Evolutionary conservation across 2,797 vertebrate species (phyloP), one percentile per base, ranked within the genome.

Genomic region (Sebastes diploproa): DNA sequence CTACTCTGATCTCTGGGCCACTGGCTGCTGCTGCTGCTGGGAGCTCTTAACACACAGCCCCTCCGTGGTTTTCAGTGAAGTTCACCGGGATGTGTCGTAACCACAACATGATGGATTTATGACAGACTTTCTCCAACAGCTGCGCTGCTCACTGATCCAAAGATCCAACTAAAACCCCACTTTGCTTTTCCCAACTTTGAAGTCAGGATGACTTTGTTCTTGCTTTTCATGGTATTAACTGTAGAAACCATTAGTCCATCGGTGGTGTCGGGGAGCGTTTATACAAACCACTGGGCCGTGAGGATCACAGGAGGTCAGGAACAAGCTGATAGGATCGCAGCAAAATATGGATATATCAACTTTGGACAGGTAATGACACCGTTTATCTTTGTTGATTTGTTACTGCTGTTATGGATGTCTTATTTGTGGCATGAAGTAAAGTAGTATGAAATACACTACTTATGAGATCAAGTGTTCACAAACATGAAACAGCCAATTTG

Each of bases 281-380:
- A 95, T 82, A 97, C 97, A 66, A 98, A 98, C 94, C 97, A 98
- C 91, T 98, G 97, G 97, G 97, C 97, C 34, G 96, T 98, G 76
- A 92, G 92, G 77, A 93, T 98, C 70, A 67, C 88, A 42, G 97
- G 97, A 79, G 97, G 97, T 34, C 83, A 86, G 12, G 88, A 88
- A 22, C 94, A 93, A 73, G 97, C 97, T 13, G 96, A 96, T 34
- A 89, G 91, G 59, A 88, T 98, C 70, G 97, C 97, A 62, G 92
- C 92, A 0, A 95, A 94, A 78, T 97, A 97, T 85, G 97, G 97
- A 77, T 98, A 96, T 89, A 89, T 90, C 65, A 98, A 97, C 92
- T 89, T 97, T 88, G 97, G 97, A 58, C 97, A 97, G 97, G 97
- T 98, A 95, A 91, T 90, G 14, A 10, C 3, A 11, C 38, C 3